Evolutionary conservation across 2,888 invertebrate genomes (phyloP).

Genomic region (Uropetala carovei): DNA sequence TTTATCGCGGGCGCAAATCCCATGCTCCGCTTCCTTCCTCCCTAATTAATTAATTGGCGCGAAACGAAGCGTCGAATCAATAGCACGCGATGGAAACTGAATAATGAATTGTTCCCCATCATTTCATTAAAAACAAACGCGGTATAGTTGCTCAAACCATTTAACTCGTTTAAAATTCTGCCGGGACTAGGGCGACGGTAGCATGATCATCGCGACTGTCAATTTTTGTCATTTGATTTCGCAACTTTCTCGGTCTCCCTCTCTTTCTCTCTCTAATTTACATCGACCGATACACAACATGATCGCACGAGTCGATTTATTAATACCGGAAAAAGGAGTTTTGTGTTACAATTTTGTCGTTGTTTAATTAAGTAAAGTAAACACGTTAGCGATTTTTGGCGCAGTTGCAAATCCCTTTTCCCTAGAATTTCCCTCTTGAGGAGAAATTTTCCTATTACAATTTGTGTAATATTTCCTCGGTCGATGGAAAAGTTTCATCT

Average conservation of each 20-base stretch:
- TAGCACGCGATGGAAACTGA: background rate
- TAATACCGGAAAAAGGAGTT: background rate
- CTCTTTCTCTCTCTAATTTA: background rate
- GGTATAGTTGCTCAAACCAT: background rate
- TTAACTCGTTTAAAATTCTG: background rate
- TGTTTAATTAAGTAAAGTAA: too few relatives aligned
- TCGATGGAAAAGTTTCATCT: too few relatives aligned
- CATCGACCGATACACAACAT: background rate
- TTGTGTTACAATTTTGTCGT: too few relatives aligned
- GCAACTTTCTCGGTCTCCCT: background rate
- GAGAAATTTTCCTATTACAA: too few relatives aligned
- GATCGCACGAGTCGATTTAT: background rate
- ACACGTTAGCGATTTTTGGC: too few relatives aligned
- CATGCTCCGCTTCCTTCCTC: background rate
- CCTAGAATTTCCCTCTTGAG: too few relatives aligned
- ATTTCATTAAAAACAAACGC: background rate
- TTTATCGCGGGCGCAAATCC: background rate
- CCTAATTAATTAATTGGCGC: conserved; percentile 21
- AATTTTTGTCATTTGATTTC: conserved; percentile 2
- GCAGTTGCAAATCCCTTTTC: too few relatives aligned
- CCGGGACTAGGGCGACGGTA: background rate
- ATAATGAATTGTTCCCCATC: background rate
- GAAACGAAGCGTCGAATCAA: background rate
- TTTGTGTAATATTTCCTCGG: too few relatives aligned
- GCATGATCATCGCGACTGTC: background rate